phyloP scores from a whole-genome alignment of 2,113 vertebrate species.

The Albula glossodonta region DNA sequence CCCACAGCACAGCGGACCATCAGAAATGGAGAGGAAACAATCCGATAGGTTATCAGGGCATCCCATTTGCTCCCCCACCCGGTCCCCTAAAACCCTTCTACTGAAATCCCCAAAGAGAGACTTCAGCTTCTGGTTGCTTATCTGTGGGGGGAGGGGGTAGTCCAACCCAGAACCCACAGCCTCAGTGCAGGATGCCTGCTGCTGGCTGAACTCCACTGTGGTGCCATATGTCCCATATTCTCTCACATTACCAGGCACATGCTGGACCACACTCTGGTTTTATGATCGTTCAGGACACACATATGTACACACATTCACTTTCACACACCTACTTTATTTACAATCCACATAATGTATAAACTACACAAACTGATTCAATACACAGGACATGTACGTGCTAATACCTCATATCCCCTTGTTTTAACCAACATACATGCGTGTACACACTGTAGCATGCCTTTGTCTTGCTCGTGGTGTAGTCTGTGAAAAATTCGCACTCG shows the following conservation, averaged over 20 bases:
- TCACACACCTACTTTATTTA: too few species aligned
- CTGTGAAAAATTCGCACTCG: too few species aligned
- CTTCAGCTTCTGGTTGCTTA: not conserved
- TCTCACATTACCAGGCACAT: constrained; percentile 20
- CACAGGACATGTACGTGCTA: too few species aligned
- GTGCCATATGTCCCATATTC: constrained; percentile 26
- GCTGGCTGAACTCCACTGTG: constrained; percentile 7
- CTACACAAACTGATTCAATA: too few species aligned
- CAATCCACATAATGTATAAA: too few species aligned
- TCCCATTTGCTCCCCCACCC: constrained; percentile 20
- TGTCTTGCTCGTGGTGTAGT: too few species aligned
- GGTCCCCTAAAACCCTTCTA: not conserved
- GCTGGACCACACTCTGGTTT: not conserved
- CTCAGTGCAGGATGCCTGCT: not conserved
- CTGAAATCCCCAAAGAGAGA: not conserved
- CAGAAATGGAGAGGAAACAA: not conserved
- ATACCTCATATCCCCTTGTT: too few species aligned
- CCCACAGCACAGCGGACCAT: not conserved
- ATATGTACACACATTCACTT: not conserved
- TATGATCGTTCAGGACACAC: not conserved
- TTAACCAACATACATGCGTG: too few species aligned
- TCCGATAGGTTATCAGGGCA: not conserved
- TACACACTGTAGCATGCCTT: too few species aligned
- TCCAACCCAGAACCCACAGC: constrained; percentile 5
- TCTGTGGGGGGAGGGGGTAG: not conserved